Conservation (phyloP, 2,888 invertebrate genomes). For the Archips crataeganus region DNA sequence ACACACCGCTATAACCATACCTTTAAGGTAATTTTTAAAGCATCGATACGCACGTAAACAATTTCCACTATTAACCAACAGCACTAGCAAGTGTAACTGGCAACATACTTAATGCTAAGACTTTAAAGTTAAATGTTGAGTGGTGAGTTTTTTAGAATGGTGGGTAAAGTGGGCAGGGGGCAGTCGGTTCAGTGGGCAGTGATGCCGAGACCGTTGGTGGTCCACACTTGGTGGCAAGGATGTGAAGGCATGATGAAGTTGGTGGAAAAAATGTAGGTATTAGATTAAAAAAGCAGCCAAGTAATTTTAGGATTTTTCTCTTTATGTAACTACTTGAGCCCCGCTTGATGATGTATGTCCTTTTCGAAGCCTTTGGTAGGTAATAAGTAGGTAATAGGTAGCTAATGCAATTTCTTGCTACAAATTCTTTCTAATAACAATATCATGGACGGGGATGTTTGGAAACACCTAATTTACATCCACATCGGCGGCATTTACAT, state of each 20-base stretch:
- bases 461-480: no score
- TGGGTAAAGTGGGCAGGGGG: slow-evolving; percentile 51
- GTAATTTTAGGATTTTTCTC: no score
- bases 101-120: neutral
- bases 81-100: neutral
- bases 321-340: no score
- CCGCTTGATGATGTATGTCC: no score
- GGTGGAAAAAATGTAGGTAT: neutral
- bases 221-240: slow-evolving; percentile 61
- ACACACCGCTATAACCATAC: neutral
- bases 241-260: slow-evolving; percentile 3
- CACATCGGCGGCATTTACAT: no score
- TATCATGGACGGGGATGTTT: no score
- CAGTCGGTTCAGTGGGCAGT: slow-evolving; percentile 70
- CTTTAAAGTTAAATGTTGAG: neutral
- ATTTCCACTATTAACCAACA: neutral
- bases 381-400: no score
- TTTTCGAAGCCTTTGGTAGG: no score
- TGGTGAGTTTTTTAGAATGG: neutral
- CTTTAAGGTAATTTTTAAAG: neutral
- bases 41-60: neutral
- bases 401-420: no score
- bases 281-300: no score
- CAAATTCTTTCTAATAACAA: no score
- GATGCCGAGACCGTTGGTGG: slow-evolving; percentile 68